These are phyloP conservation scores for Novumbra hubbsi DNA, from an alignment of 2,797 vertebrate genomes.

Conservation along the genomic window DNA sequence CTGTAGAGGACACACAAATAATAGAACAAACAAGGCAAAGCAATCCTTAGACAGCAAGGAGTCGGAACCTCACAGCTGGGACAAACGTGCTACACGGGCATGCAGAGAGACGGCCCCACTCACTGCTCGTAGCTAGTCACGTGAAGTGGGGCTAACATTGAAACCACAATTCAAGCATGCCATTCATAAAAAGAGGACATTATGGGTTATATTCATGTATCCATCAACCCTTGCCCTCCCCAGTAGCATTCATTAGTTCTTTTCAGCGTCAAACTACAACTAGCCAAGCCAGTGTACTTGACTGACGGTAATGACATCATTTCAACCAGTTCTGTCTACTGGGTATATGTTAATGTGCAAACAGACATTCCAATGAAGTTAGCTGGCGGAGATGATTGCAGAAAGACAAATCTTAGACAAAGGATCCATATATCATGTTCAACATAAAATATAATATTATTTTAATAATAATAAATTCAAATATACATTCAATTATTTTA, in stretches of 20 bases:
- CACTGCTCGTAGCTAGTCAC: slow-evolving; percentile 29
- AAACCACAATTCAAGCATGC: slow-evolving; percentile 11
- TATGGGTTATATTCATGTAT: not conserved
- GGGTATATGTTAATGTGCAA: not conserved
- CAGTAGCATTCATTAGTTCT: not conserved
- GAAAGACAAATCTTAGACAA: not conserved
- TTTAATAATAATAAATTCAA: not conserved
- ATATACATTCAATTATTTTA: not conserved
- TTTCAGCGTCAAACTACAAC: not conserved
- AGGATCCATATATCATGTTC: not conserved
- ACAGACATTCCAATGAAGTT: not conserved
- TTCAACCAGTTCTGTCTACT: not conserved
- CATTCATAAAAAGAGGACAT: not conserved
- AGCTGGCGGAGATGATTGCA: not conserved
- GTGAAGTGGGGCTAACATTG: slow-evolving; percentile 27
- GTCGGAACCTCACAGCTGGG: slow-evolving; percentile 39
- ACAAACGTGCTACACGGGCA: slow-evolving; percentile 54
- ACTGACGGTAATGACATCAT: not conserved
- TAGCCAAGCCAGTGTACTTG: not conserved
- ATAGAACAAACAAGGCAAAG: slow-evolving; percentile 80
- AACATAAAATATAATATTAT: not conserved
- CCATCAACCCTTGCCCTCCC: not conserved
- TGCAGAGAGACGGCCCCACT: slow-evolving; percentile 58
- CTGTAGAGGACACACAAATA: slow-evolving; percentile 96
- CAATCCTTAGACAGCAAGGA: slow-evolving; percentile 73